These are phyloP conservation scores for Biston stratarius DNA, from an alignment of 2,888 invertebrate species.

Conservation along the genomic window DNA sequence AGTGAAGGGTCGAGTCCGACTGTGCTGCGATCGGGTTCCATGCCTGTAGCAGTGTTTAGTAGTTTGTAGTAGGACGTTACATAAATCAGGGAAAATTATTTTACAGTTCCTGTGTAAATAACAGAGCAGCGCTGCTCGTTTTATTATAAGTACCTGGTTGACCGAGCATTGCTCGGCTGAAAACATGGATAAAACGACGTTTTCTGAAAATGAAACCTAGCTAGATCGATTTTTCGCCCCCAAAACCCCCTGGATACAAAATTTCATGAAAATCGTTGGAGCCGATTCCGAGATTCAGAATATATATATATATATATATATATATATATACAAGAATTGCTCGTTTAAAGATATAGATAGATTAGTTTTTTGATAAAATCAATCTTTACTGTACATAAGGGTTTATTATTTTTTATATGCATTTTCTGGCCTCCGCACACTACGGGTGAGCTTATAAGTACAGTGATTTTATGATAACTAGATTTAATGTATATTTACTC, in stretches of 20 bases:
- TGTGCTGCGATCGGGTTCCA: conserved; percentile 22
- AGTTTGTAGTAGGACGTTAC: conserved; percentile 31
- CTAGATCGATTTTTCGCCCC: too few species aligned
- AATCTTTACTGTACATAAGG: background rate
- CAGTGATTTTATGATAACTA: too few species aligned
- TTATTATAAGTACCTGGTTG: too few species aligned
- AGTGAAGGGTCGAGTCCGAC: background rate
- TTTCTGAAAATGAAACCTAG: too few species aligned
- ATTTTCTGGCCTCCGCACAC: background rate
- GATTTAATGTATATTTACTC: too few species aligned
- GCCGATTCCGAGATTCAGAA: too few species aligned
- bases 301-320: too few species aligned
- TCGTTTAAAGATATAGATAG: conserved; percentile 4
- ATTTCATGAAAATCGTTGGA: too few species aligned
- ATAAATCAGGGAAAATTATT: conserved; percentile 26
- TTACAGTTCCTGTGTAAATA: conserved; percentile 1
- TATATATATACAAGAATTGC: too few species aligned
- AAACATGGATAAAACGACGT: too few species aligned
- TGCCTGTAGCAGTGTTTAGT: conserved; percentile 33
- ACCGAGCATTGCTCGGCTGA: too few species aligned
- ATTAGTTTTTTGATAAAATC: conserved; percentile 2
- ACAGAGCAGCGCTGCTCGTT: conserved; percentile 1
- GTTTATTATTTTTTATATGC: background rate
- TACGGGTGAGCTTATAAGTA: background rate
- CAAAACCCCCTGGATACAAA: too few species aligned